These are phyloP conservation scores for Diadema setosum DNA, from an alignment of 35 echinoderm and acorn worm species.

Conservation along the genomic window DNA sequence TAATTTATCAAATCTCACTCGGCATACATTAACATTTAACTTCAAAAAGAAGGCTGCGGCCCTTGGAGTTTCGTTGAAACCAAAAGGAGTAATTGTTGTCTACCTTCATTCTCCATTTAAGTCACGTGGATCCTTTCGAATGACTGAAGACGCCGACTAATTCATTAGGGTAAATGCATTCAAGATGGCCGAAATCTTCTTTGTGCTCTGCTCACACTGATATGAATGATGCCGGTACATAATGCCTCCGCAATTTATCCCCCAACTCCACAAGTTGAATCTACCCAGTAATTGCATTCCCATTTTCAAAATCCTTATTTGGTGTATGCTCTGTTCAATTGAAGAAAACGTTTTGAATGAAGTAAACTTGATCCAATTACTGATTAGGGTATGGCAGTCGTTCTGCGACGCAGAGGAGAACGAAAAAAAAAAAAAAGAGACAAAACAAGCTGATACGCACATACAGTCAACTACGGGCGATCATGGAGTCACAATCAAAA, in stretches of 20 bases:
- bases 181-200: not conserved
- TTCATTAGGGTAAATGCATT: slow-evolving; percentile 7
- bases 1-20: not conserved
- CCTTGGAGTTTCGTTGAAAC: not conserved
- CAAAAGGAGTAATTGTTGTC: not conserved
- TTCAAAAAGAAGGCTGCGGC: not conserved
- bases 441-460: too few relatives aligned
- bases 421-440: too few relatives aligned
- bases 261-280: not conserved
- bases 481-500: too few relatives aligned
- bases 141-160: slow-evolving; percentile 13
- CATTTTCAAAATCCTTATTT: not conserved
- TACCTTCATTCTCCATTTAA: not conserved
- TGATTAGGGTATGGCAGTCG: too few relatives aligned
- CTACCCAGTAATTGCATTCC: not conserved
- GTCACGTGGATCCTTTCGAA: not conserved
- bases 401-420: too few relatives aligned
- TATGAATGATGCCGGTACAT: not conserved
- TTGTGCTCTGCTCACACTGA: not conserved
- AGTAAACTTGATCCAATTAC: not conserved
- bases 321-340: not conserved
- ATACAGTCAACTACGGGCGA: too few relatives aligned
- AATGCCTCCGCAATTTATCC: not conserved
- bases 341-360: not conserved
- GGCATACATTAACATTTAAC: not conserved